phyloP scores from a whole-genome alignment of 2,113 vertebrate genomes.

The Tonatia bakeri region DNA sequence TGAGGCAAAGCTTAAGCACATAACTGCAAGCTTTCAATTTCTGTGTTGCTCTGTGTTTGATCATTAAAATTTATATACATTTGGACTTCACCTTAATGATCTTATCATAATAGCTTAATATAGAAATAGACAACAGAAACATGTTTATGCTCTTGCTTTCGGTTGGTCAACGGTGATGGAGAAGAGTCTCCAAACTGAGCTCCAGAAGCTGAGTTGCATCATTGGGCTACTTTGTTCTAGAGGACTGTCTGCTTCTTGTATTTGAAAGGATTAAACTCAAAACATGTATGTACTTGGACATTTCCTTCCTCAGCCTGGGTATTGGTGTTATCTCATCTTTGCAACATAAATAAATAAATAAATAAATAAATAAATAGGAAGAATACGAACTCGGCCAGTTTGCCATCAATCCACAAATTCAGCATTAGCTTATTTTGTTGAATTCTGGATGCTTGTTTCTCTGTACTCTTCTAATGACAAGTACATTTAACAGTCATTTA shows the following conservation, averaged over 20 bases:
- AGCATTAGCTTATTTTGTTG: slow-evolving; percentile 35
- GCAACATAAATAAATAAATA: not conserved
- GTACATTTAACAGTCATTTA: slow-evolving; percentile 30
- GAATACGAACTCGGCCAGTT: not conserved
- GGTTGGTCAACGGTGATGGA: not conserved
- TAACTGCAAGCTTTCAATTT: not conserved
- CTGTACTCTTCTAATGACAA: slow-evolving; percentile 52
- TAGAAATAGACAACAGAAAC: not conserved
- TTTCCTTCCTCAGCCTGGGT: not conserved
- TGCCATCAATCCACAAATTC: not conserved
- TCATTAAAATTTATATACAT: not conserved
- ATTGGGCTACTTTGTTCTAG: not conserved
- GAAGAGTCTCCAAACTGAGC: not conserved
- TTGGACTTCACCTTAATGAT: not conserved
- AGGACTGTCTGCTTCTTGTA: not conserved
- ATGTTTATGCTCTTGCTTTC: not conserved
- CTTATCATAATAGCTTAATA: not conserved
- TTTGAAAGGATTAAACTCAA: not conserved
- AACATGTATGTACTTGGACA: not conserved
- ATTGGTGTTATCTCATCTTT: not conserved
- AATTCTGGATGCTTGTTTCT: slow-evolving; percentile 35
- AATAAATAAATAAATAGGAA: not conserved
- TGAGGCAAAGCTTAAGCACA: not conserved
- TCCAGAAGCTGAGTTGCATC: not conserved
- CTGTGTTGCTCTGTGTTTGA: not conserved